Conservation (phyloP, 2,113 vertebrate species). For the Myiagra hebetior region DNA sequence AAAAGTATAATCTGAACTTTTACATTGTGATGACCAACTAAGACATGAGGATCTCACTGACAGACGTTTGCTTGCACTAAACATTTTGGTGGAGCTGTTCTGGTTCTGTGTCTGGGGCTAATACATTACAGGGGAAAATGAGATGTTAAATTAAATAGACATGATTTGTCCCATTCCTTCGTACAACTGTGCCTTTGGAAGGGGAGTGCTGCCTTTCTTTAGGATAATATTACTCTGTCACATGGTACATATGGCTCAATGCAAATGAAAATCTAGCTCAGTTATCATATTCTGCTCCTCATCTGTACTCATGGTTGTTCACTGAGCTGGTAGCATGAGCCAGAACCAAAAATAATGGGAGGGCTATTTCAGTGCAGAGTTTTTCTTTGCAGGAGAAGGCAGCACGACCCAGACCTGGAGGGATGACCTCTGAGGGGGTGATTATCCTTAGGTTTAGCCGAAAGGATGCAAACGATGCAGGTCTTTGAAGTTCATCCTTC, state of each 20-base stretch:
- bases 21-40: neutral
- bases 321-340: neutral
- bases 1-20: neutral
- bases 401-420: neutral
- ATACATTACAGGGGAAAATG: neutral
- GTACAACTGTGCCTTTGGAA: neutral
- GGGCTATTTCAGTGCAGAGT: neutral
- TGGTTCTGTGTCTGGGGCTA: neutral
- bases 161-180: neutral
- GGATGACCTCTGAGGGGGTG: neutral
- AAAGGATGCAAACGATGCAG: neutral
- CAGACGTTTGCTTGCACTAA: neutral
- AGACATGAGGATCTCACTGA: neutral
- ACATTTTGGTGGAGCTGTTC: neutral
- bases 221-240: neutral
- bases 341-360: neutral
- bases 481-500: neutral
- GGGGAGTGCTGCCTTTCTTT: neutral
- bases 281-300: neutral
- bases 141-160: neutral
- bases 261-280: neutral
- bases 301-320: neutral
- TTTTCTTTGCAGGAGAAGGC: neutral
- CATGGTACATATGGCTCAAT: neutral
- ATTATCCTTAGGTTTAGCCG: neutral